Evolutionary conservation across 2,888 invertebrate species (phyloP).

Genomic region (Lasioglossum figueresi): DNA sequence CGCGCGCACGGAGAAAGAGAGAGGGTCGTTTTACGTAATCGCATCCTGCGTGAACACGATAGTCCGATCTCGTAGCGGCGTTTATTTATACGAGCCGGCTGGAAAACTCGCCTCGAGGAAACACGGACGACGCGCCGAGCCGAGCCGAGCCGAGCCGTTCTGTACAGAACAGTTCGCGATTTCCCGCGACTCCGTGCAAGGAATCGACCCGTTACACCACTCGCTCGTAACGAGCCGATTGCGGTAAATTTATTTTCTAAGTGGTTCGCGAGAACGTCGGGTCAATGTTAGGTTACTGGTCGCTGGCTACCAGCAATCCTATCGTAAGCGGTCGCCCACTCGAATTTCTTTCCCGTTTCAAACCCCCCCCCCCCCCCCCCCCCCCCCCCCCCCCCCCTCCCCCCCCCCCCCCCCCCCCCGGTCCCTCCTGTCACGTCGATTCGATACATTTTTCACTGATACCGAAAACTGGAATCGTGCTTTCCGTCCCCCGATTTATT

Average conservation of each 20-base stretch:
- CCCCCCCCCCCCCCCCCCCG: neutral
- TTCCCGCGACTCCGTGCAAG: neutral
- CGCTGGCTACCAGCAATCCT: neutral
- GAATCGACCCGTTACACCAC: constrained; percentile 9
- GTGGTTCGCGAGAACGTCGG: neutral
- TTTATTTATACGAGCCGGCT: constrained; percentile 57
- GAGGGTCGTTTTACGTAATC: constrained; percentile 65
- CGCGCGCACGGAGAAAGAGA: constrained; percentile 42
- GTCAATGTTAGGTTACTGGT: constrained; percentile 10
- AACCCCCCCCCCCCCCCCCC: neutral
- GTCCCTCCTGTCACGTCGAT: neutral
- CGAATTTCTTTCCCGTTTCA: neutral
- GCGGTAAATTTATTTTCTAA: constrained; percentile 12
- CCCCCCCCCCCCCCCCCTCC: neutral
- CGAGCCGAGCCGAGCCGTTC: too few species aligned
- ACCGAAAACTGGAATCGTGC: neutral
- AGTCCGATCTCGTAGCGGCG: constrained; percentile 59
- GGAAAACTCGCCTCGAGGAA: constrained; percentile 30
- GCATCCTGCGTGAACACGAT: constrained; percentile 65
- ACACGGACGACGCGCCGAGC: neutral
- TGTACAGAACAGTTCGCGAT: neutral
- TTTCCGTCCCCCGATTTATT: neutral
- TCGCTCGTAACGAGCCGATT: constrained; percentile 2
- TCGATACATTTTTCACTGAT: neutral
- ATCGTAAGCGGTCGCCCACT: neutral